Evolutionary conservation across 2,888 invertebrate genomes (phyloP), one percentile per base, ranked within the genome.

Genomic region (Clunio marinus): DNA sequence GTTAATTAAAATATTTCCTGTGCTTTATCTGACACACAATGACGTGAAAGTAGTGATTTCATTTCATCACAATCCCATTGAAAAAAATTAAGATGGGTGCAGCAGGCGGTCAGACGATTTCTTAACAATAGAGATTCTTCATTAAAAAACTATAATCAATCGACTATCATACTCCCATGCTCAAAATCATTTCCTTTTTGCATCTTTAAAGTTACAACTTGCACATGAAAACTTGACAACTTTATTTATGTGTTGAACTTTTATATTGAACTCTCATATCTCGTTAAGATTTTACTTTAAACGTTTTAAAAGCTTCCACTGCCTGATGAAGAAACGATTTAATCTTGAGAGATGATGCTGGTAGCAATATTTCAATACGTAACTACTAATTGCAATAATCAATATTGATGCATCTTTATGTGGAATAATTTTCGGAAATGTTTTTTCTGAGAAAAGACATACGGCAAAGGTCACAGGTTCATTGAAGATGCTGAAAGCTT

Each of bases 181-280:
- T n/a, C n/a, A n/a, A n/a, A n/a, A n/a, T n/a, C n/a, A n/a, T n/a
- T n/a, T n/a, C n/a, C n/a, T n/a, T n/a, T n/a, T n/a, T n/a, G n/a
- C n/a, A n/a, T n/a, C n/a, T 41, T 41, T 10, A 5, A 41, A 41
- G 15, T 41, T 41, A 15, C 41, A 41, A n/a, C 41, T 10, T n/a
- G 41, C 10, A 10, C n/a, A n/a, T n/a, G n/a, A n/a, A n/a, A n/a
- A n/a, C n/a, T 41, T 41, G 3, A 41, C 41, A 41, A 41, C 41
- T 41, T 41, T 41, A 41, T 41, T 41, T 41, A 41, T 15, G 41
- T n/a, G n/a, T 41, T 41, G 41, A 41, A 41, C 41, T 41, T 41
- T n/a, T n/a, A n/a, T n/a, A n/a, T n/a, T n/a, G n/a, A n/a, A n/a
- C n/a, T n/a, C n/a, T n/a, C n/a, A n/a, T n/a, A n/a, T n/a, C 41